These are phyloP conservation scores for Coremacera marginata DNA, from an alignment of 2,888 invertebrate species.

Conservation along the genomic window DNA sequence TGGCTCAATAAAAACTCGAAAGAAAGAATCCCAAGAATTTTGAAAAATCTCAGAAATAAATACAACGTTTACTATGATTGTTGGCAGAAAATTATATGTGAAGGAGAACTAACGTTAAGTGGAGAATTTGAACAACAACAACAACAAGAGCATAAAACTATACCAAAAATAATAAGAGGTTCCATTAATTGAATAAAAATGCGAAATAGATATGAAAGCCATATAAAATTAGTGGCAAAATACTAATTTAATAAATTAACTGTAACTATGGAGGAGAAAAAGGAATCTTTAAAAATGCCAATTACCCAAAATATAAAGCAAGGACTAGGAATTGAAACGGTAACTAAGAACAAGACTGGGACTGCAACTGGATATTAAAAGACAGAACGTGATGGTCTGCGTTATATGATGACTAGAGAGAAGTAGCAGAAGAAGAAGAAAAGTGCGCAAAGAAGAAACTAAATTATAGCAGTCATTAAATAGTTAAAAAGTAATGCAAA, in stretches of 20 bases:
- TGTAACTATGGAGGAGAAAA: background rate
- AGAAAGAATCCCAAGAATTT: background rate
- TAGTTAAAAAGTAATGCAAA: background rate
- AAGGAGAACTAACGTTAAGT: background rate
- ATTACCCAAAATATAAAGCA: background rate
- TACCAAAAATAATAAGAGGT: conserved; percentile 24
- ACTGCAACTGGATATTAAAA: background rate
- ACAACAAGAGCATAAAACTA: background rate
- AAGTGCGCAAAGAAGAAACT: background rate
- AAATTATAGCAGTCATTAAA: conserved; percentile 7
- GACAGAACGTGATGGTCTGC: background rate
- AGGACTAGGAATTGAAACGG: background rate
- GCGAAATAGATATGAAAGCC: conserved; percentile 1
- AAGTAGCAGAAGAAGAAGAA: background rate
- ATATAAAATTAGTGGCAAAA: background rate
- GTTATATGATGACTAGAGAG: background rate
- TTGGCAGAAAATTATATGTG: background rate
- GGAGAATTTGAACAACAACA: background rate
- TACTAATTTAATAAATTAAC: conserved; percentile 15
- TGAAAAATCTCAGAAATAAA: conserved; percentile 3
- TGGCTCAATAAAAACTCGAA: no score
- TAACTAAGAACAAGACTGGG: no score
- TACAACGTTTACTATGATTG: conserved; percentile 15
- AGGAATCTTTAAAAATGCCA: background rate
- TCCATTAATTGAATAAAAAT: conserved; percentile 35